Base-by-base conservation (phyloP, 2,888 invertebrate genomes). In the Cotesia congregata region DNA sequence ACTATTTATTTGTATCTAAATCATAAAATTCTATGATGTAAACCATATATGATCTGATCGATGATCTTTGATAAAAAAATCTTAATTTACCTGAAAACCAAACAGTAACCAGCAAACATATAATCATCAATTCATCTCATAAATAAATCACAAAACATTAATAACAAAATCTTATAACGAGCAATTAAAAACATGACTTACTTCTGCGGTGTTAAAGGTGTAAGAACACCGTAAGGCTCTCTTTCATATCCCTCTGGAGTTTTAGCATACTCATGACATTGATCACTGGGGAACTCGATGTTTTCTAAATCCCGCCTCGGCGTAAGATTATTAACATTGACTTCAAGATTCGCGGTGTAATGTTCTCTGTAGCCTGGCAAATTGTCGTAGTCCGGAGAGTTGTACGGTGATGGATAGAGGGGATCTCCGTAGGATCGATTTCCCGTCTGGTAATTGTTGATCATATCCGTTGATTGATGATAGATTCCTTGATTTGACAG, bases 161-260 rank as follows among this genome's bases (percentile, higher is more conserved):
- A 30, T 30, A 30, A 3, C 3, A 30, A 30, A 30, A 30, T 30
- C 3, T 30, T 30, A 30, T 30, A 30, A 30, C 30, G 30, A 30
- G 3, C 30, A 30, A 30, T 30, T 38, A 62, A 12, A 12, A 17
- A 20, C 20, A 30, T 15, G 50, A 9, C 15, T 82, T 84, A 89
- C 89, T 87, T 85, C 60, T 87, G 89, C 0, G 88, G 88, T 4
- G 88, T 87, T 1, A 85, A 79, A 12, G 88, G 86, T 61, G 87
- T 87, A 9, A 87, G 62, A 65, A 87, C 82, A 9, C 85, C 85
- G 59, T 86, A 88, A 40, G 86, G 78, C 41, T 83, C 84, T 76
- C 85, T 83, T 15, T 88, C 88, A 77, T 86, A 88, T 67, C 82
- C 82, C 41, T 88, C 88, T 2, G 85, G 83, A 5, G 86, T 86